Evolutionary conservation across 2,797 vertebrate genomes (phyloP), one percentile per base, ranked within the genome.

Genomic region (Serranus cabrilla): DNA sequence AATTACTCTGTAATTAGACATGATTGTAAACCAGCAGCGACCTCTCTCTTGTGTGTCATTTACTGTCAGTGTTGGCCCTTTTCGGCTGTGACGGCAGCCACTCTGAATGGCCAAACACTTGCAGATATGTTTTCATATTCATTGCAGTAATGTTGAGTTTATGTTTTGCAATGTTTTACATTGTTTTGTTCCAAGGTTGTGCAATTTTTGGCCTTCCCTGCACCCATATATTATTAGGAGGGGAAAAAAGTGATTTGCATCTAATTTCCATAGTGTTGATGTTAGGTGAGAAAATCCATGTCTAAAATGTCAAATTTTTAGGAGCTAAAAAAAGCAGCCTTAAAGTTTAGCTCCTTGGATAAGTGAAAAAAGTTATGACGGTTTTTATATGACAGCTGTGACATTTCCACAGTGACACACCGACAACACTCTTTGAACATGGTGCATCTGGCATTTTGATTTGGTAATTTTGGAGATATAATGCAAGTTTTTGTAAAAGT

Each of bases 191-290:
- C 16, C 23, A 57, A 72, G 42, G 47, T 20, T 2, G 0, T 54
- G 20, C 34, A 57, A 34, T 72, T 42, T 54, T 9, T 12, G 12
- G n/a, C 58, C 25, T 67, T 25, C 25, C 51, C 16, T 11, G 13
- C 50, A 55, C 17, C 65, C 52, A 56, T 1, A 55, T 58, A 56
- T 57, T 50, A 50, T 73, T 20, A 40, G n/a, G 14, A 45, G 21
- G 50, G 43, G 7, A 80, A 67, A 47, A 11, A 7, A 21, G n/a
- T 54, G 23, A 74, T 71, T 76, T 74, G 47, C 63, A 72, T 77
- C 47, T 61, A 1, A 80, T 75, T 72, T 75, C 63, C 56, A 52
- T 69, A 20, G 54, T 52, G 40, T 58, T 74, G 71, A 59, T 66
- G 71, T 76, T 42, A 46, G 47, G 40, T 37, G 43, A 50, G 75